Conservation (phyloP, 2,797 vertebrate species). For the Okamejei kenojei region DNA sequence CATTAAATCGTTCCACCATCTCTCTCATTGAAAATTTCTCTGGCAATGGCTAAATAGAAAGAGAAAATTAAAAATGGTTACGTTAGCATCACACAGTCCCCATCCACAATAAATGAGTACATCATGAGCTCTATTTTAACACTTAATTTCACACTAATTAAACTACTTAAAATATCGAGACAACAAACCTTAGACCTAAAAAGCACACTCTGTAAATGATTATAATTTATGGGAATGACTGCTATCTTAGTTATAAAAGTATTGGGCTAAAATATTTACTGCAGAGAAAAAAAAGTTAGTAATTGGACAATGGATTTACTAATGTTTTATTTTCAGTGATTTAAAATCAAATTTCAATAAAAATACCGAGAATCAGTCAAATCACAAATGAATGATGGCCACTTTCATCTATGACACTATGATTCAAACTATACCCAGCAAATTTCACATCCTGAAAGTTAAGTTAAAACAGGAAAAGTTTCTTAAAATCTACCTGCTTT, state of each 20-base stretch:
- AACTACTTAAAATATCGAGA: not conserved
- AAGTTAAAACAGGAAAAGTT: not conserved
- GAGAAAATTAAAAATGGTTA: constrained; percentile 37
- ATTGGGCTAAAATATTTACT: no score
- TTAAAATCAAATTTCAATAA: not conserved
- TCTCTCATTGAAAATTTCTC: constrained; percentile 96
- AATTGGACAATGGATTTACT: not conserved
- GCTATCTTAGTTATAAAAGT: not conserved
- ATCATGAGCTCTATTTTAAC: not conserved
- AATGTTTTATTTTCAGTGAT: not conserved
- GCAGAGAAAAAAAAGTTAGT: not conserved
- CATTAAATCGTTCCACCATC: constrained; percentile 90
- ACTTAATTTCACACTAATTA: not conserved
- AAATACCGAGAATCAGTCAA: not conserved
- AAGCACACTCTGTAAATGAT: not conserved
- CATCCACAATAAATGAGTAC: not conserved
- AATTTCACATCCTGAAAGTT: not conserved
- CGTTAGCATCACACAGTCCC: not conserved
- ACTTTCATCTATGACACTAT: not conserved
- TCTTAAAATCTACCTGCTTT: not conserved
- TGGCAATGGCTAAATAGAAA: constrained; percentile 72
- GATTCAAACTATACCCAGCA: not conserved
- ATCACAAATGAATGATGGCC: not conserved
- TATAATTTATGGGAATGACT: constrained; percentile 19
- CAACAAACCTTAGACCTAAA: not conserved